These are phyloP conservation scores for Shargacucullia verbasci DNA, from an alignment of 2,888 invertebrate species.

Conservation along the genomic window DNA sequence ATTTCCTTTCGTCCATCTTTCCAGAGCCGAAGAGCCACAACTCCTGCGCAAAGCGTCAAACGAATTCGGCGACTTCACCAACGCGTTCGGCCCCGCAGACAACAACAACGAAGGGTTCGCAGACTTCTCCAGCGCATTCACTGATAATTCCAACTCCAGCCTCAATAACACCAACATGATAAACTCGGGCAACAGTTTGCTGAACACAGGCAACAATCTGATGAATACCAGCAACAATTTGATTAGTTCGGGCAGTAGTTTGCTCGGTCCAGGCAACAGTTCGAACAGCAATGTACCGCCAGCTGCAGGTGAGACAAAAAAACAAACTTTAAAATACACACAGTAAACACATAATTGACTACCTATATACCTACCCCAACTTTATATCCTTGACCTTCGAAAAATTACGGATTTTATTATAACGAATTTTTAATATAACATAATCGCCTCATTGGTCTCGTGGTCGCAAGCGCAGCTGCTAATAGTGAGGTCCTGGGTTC, in stretches of 20 bases:
- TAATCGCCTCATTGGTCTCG: too few relatives aligned
- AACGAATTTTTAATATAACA: too few relatives aligned
- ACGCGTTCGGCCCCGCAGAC: slow-evolving; percentile 89
- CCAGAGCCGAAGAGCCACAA: slow-evolving; percentile 78
- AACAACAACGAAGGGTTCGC: slow-evolving; percentile 92
- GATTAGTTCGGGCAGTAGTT: slow-evolving; percentile 30
- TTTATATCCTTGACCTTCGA: too few relatives aligned
- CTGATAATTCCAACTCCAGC: slow-evolving; percentile 21
- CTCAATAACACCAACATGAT: slow-evolving; percentile 28
- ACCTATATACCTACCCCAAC: too few relatives aligned
- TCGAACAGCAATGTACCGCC: slow-evolving; percentile 15
- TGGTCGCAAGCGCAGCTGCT: too few relatives aligned
- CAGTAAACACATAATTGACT: too few relatives aligned
- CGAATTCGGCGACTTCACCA: slow-evolving; percentile 94
- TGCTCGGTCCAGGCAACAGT: slow-evolving; percentile 55
- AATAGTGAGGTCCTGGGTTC: too few relatives aligned
- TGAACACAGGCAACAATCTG: slow-evolving; percentile 24
- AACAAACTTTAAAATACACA: too few relatives aligned
- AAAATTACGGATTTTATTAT: too few relatives aligned
- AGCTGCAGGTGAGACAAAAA: neutral
- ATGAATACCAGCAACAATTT: slow-evolving; percentile 23
- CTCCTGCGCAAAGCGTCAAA: slow-evolving; percentile 48
- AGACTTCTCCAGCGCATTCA: slow-evolving; percentile 94
- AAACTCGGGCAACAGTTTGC: slow-evolving; percentile 7
- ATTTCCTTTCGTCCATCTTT: slow-evolving; percentile 19